Conservation (phyloP, 2,113 vertebrate genomes). For the Kobus ellipsiprymnus region DNA sequence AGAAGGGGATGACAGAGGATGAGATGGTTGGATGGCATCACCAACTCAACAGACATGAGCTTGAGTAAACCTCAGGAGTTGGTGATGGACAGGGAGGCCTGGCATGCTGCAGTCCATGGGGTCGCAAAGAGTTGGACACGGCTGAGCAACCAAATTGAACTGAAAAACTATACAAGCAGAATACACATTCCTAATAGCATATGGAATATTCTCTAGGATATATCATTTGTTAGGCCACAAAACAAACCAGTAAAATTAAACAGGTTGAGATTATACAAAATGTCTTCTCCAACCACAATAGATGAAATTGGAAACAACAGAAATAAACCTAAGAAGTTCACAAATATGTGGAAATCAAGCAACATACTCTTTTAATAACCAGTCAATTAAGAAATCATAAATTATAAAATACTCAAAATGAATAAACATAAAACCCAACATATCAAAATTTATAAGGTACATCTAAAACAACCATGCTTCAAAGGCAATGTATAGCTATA, state of each 20-base stretch:
- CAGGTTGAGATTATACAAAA: background rate
- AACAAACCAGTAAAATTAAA: background rate
- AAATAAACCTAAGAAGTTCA: background rate
- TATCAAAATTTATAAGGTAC: background rate
- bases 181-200: background rate
- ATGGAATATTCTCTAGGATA: background rate
- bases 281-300: background rate
- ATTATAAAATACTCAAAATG: background rate
- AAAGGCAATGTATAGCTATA: background rate
- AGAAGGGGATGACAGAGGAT: background rate
- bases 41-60: rapidly evolving
- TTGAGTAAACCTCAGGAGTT: background rate
- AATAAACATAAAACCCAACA: background rate
- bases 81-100: background rate
- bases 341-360: background rate
- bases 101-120: background rate
- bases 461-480: background rate
- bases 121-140: rapidly evolving
- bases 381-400: background rate
- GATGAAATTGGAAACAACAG: background rate
- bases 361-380: background rate
- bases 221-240: background rate
- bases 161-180: background rate
- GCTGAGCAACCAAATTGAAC: background rate
- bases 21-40: background rate